Conservation (phyloP, 2,888 invertebrate genomes). For the Bembecia ichneumoniformis region DNA sequence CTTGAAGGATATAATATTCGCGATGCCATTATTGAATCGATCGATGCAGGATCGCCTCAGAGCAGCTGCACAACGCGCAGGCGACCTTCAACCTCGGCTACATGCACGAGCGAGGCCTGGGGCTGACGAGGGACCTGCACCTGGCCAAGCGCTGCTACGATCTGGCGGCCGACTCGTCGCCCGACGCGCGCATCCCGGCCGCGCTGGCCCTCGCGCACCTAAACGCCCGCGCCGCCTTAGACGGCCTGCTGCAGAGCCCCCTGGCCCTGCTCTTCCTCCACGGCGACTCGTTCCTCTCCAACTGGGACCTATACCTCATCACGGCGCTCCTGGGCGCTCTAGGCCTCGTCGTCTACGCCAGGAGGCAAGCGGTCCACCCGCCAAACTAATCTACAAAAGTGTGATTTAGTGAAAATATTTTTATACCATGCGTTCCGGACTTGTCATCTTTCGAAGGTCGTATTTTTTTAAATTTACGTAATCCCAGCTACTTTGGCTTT, state of each 20-base stretch:
- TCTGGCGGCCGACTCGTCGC: constrained; percentile 91
- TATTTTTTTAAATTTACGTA: too few species aligned
- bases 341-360: constrained; percentile 84
- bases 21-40: not conserved
- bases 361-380: constrained; percentile 64
- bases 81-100: constrained; percentile 99
- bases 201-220: constrained; percentile 90
- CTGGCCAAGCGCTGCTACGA: constrained; percentile 98
- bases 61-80: constrained; percentile 95
- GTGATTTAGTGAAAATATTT: too few species aligned
- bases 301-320: constrained; percentile 96
- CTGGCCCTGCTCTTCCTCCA: constrained; percentile 73
- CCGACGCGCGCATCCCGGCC: constrained; percentile 95
- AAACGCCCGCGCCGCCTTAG: constrained; percentile 70
- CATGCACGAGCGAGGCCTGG: constrained; percentile 98
- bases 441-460: too few species aligned
- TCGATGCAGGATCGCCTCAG: constrained; percentile 81
- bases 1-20: too few species aligned
- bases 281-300: constrained; percentile 82
- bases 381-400: too few species aligned
- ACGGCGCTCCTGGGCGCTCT: constrained; percentile 85
- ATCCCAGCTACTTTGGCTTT: too few species aligned
- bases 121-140: constrained; percentile 90
- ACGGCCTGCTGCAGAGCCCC: constrained; percentile 71
- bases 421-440: too few species aligned